Evolutionary conservation across 2,888 invertebrate genomes (phyloP), one percentile per base, ranked within the genome.

Genomic region (Limnephilus auricula): DNA sequence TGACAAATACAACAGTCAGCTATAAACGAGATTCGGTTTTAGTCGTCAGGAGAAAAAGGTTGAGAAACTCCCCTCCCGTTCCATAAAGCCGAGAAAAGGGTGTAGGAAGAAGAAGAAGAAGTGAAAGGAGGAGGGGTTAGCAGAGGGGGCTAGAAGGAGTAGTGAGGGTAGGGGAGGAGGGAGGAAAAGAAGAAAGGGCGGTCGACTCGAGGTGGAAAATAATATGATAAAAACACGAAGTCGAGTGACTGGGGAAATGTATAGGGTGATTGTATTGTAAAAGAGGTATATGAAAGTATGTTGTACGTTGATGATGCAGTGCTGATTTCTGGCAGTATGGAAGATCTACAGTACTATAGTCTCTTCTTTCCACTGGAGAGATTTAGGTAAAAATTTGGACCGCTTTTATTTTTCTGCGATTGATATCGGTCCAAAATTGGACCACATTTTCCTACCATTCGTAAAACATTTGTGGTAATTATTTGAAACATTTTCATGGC

Each of bases 201-300:
- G 90, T 90, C 90, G 87, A 90, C 88, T 92, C 92, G 90, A 92
- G 92, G 92, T 92, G 90, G 92, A 92, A 92, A 92, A 92, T 92
- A 92, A 92, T 92, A 92, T 91, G 91, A 92, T 92, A 92, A 92
- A 92, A 92, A 92, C 92, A 92, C 90, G 90, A 92, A 92, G 92
- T 90, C 82, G 92, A 92, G 90, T 91, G 92, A 90, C 92, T 89
- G 92, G 89, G 91, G 89, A 92, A 89, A 91, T 89, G 45, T 83
- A 40, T 91, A 65, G 31, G 89, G 91, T 91, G 88, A 80, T 80
- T 80, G 65, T n/a, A n/a, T 65, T 65, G n/a, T 25, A n/a, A 25
- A 45, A 13, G 40, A 9, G 9, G 3, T 9, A 65, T 25, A 0
- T 25, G 25, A 65, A 25, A n/a, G 2, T n/a, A 4, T 45, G 45